Percentiles rank a stretch among this genome's conserved stretches.
Evolutionary conservation across 2,797 vertebrate genomes (phyloP).

Genomic region (Sternarchorhynchus goeldii): DNA sequence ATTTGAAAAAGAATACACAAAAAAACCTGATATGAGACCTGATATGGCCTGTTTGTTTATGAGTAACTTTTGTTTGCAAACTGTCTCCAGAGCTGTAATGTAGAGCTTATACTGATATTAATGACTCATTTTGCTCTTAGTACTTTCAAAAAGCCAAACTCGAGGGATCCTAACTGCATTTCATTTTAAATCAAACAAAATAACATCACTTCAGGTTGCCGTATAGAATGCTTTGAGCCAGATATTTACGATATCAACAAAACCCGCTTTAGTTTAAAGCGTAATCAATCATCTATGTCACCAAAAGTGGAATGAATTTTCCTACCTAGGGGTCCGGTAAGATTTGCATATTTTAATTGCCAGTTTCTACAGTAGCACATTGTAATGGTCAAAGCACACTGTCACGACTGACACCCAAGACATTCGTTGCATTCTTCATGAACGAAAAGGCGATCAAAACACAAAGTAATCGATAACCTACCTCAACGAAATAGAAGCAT

Average conservation of each 20-base stretch:
- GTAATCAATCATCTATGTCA: background rate
- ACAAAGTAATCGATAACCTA: conserved; percentile 65
- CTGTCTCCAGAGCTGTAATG: conserved; percentile 22
- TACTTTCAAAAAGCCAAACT: conserved; percentile 12
- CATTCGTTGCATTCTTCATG: background rate
- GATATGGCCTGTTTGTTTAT: background rate
- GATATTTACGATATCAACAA: background rate
- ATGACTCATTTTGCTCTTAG: conserved; percentile 5
- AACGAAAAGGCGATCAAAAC: conserved; percentile 9
- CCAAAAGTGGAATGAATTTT: background rate
- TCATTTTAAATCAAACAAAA: conserved; percentile 11
- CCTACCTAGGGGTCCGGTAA: background rate
- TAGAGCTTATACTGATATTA: conserved; percentile 9
- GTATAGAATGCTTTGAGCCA: background rate
- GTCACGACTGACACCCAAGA: too few species aligned
- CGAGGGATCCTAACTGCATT: background rate
- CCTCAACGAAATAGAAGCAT: conserved; percentile 98
- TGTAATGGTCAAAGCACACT: background rate
- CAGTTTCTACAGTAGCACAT: background rate
- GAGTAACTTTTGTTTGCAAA: conserved; percentile 13
- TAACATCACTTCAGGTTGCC: background rate
- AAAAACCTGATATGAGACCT: too few species aligned
- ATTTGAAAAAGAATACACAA: conserved; percentile 1
- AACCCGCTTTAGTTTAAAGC: background rate
- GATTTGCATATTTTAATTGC: background rate